Percentiles rank a stretch among this genome's conserved stretches.
Evolutionary conservation across 2,888 invertebrate species (phyloP).

Genomic region (Macaria notata): DNA sequence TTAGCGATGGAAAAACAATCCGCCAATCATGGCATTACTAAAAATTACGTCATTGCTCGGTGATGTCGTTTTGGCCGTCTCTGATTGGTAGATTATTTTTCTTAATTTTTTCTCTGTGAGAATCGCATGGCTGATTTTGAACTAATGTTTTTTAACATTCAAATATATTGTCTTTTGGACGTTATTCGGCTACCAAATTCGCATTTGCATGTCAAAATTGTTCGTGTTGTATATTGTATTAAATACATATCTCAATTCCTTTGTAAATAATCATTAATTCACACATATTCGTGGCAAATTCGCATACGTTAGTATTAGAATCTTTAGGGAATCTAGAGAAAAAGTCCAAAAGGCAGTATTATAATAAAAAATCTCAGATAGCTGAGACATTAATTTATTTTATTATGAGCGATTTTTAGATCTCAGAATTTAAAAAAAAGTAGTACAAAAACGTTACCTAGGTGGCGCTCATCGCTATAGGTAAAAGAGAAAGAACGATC

Average conservation of each 20-base stretch:
- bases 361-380: conserved; percentile 35
- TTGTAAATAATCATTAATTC: conserved; percentile 19
- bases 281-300: conserved; percentile 26
- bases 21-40: too few species aligned
- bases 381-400: too few species aligned
- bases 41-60: too few species aligned
- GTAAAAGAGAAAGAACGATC: too few species aligned
- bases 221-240: conserved; percentile 1
- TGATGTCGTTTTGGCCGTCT: too few species aligned
- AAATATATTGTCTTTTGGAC: conserved; percentile 75
- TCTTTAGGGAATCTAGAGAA: conserved; percentile 13
- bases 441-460: too few species aligned
- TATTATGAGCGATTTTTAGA: too few species aligned
- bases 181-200: conserved; percentile 68
- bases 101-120: too few species aligned
- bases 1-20: too few species aligned
- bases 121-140: conserved; percentile 12
- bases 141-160: conserved; percentile 30
- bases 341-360: conserved; percentile 72
- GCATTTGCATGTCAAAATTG: conserved; percentile 10
- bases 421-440: too few species aligned
- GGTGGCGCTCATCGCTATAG: too few species aligned
- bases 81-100: too few species aligned
- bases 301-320: conserved; percentile 25
- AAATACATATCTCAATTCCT: neutral